Evolutionary conservation across 2,888 invertebrate genomes (phyloP).

Genomic region (Galerucella calmariensis): DNA sequence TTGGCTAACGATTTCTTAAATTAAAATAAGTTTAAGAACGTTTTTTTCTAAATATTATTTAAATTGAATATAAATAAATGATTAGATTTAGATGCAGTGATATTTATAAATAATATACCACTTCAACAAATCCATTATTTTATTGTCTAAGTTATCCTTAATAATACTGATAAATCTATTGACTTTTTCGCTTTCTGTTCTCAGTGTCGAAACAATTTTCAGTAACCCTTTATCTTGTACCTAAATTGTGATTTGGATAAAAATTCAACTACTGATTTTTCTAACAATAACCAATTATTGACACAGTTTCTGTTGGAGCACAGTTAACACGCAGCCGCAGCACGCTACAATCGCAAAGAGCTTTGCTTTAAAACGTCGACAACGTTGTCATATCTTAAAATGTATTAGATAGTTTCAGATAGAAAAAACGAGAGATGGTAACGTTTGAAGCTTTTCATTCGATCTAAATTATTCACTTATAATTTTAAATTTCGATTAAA

Average conservation of each 20-base stretch:
- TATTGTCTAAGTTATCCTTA: neutral
- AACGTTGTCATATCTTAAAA: slow-evolving; percentile 12
- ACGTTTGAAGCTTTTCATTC: no score
- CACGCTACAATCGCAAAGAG: slow-evolving; percentile 3
- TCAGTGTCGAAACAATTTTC: neutral
- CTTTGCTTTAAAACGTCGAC: slow-evolving; percentile 16
- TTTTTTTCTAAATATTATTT: neutral
- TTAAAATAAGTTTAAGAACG: neutral
- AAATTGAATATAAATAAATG: neutral
- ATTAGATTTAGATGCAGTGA: no score
- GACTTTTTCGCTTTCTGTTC: neutral
- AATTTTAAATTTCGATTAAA: no score
- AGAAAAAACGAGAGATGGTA: neutral
- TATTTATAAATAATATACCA: neutral
- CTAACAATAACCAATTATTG: slow-evolving; percentile 33
- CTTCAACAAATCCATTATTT: neutral
- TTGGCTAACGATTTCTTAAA: neutral
- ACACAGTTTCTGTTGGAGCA: slow-evolving; percentile 30
- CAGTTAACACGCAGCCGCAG: slow-evolving; percentile 29
- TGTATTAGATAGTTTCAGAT: neutral
- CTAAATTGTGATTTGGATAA: slow-evolving; percentile 9
- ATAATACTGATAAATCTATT: neutral
- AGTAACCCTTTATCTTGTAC: slow-evolving; percentile 5
- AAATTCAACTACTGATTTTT: slow-evolving; percentile 30
- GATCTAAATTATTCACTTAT: no score